phyloP scores from a whole-genome alignment of 2,113 vertebrate species.

The Chamaetylas fuelleborni region DNA sequence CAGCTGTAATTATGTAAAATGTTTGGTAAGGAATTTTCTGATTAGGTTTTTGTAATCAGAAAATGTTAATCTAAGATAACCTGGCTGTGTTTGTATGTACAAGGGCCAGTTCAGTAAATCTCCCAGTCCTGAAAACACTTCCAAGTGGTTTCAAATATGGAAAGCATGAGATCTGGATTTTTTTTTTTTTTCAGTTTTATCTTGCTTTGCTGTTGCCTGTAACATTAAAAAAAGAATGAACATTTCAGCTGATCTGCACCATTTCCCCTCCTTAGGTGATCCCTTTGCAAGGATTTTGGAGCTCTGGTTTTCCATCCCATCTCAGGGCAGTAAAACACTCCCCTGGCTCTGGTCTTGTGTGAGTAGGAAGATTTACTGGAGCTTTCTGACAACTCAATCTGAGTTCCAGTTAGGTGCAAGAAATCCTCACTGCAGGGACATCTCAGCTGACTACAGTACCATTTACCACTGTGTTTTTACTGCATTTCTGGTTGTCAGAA shows the following conservation, averaged over 20 bases:
- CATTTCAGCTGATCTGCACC: background rate
- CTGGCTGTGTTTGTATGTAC: background rate
- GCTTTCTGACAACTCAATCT: background rate
- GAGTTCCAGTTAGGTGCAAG: background rate
- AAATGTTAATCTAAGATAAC: background rate
- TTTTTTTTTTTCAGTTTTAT: background rate
- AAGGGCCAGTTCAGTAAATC: background rate
- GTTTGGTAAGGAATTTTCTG: background rate
- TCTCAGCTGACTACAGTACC: background rate
- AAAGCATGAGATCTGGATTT: background rate
- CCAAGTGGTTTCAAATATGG: background rate
- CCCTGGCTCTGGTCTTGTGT: background rate
- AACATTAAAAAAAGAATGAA: constrained; percentile 2
- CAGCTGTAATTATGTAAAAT: background rate
- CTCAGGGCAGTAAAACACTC: background rate
- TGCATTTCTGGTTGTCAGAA: background rate
- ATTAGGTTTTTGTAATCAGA: background rate
- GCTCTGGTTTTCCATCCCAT: constrained; percentile 31
- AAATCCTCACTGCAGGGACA: background rate
- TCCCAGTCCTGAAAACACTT: background rate
- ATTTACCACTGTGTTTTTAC: background rate
- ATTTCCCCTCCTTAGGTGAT: background rate
- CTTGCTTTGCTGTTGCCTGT: background rate
- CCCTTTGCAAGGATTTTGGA: background rate
- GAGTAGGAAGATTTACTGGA: background rate